Conservation (phyloP, 2,888 invertebrate species). For the Thereva unica region DNA sequence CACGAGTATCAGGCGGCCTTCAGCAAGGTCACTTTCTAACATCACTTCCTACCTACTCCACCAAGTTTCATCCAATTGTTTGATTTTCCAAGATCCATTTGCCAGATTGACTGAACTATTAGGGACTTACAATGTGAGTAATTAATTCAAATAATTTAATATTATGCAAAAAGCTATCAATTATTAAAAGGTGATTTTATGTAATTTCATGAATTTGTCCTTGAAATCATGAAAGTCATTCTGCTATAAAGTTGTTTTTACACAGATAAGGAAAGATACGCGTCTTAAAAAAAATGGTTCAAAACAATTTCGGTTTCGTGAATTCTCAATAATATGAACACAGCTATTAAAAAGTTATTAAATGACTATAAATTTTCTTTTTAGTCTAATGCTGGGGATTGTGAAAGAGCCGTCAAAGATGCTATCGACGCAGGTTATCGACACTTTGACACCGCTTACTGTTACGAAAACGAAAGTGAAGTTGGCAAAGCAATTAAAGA, state of each 20-base stretch:
- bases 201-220: background rate
- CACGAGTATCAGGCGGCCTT: no score
- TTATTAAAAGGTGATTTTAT: background rate
- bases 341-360: no score
- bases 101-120: no score
- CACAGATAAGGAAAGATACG: background rate
- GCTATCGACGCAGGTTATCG: constrained; percentile 63
- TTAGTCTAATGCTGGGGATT: constrained; percentile 53
- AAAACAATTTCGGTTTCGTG: constrained; percentile 47
- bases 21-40: no score
- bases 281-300: background rate
- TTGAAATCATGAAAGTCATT: no score
- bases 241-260: no score
- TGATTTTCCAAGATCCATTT: no score
- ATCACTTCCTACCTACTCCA: no score
- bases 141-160: no score
- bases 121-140: constrained; percentile 53
- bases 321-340: no score
- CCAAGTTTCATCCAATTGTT: no score
- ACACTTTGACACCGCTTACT: constrained; percentile 62
- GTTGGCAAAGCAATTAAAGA: constrained; percentile 57
- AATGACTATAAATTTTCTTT: no score
- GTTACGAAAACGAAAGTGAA: constrained; percentile 60
- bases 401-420: constrained; percentile 53
- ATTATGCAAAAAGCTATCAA: background rate